Base-by-base conservation (phyloP, 2,797 vertebrate genomes). In the Rhabdomys pumilio region DNA sequence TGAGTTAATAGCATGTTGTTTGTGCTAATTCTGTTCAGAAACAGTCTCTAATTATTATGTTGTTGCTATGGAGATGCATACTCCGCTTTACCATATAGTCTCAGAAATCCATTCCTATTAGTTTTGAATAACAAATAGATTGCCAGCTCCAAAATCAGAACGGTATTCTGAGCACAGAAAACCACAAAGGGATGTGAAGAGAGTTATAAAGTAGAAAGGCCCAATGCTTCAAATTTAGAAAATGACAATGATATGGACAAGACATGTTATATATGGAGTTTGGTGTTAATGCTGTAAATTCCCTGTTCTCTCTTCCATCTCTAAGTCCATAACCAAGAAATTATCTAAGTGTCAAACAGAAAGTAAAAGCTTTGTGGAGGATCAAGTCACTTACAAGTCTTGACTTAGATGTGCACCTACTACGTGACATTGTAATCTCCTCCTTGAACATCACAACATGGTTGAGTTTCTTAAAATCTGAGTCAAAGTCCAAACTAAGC, bases 61-160 rank as follows among this genome's bases (percentile, higher is more conserved):
- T 77, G 89, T 94, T 79, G 87, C 89, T 92, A 89, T 97, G 93
- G 94, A 97, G 91, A 96, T 96, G 19, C 22, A 89, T 44, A 94
- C 34, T 93, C 81, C 91, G 80, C n/a, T 94, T 96, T 94, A 82
- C 65, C 65, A 59, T 92, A 72, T 75, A 57, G 29, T 91, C 95
- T 96, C 89, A 94, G 80, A 97, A 96, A 81, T 91, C n/a, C n/a
- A 90, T 81, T 93, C 26, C 88, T 94, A 47, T 91, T 96, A 87
- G 50, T 90, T 55, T 91, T 84, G 41, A 88, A 87, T 92, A 96
- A 69, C 87, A 96, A 96, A 41, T 73, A 91, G 86, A 79, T 93
- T 94, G 19, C 55, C 63, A 96, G 47, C 38, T 86, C 34, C 84
- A 72, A 96, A 90, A 91, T 59, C 76, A 90, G 41, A 55, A 92